Percentiles rank a stretch among this genome's conserved stretches.
Conservation (phyloP, 35 echinoderm and acorn worm species). For the Heliocidaris erythrogramma region DNA sequence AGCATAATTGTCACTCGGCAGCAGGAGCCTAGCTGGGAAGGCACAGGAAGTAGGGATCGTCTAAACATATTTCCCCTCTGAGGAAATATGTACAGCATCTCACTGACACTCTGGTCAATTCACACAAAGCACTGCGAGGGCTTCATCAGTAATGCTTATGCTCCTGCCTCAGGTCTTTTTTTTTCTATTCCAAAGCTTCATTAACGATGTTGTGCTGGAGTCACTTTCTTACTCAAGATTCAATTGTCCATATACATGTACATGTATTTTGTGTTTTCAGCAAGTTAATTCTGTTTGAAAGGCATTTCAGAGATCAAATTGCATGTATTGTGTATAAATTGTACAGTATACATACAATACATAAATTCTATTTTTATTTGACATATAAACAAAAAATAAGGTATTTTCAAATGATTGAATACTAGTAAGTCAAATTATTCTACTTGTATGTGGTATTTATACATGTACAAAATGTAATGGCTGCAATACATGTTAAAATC, state of each 20-base stretch:
- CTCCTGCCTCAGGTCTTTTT: neutral
- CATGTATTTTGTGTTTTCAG: neutral
- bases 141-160: neutral
- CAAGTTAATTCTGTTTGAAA: neutral
- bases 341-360: neutral
- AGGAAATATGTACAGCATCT: neutral
- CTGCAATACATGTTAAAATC: too few relatives aligned
- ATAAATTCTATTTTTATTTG: neutral
- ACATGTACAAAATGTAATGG: too few relatives aligned
- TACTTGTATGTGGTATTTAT: too few relatives aligned
- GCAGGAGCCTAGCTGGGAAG: neutral
- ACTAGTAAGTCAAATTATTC: too few relatives aligned
- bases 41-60: constrained; percentile 38
- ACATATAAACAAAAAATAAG: neutral
- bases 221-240: neutral
- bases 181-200: too few relatives aligned
- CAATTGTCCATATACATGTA: too few relatives aligned
- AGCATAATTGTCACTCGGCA: constrained; percentile 47
- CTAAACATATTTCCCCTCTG: constrained; percentile 25
- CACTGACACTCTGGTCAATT: neutral
- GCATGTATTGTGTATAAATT: neutral
- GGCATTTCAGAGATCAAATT: neutral
- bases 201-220: too few relatives aligned
- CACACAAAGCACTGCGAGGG: neutral
- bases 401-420: too few relatives aligned